Base-by-base conservation (phyloP, 1,140 invertebrate genomes). In the Listronotus oregonensis region DNA sequence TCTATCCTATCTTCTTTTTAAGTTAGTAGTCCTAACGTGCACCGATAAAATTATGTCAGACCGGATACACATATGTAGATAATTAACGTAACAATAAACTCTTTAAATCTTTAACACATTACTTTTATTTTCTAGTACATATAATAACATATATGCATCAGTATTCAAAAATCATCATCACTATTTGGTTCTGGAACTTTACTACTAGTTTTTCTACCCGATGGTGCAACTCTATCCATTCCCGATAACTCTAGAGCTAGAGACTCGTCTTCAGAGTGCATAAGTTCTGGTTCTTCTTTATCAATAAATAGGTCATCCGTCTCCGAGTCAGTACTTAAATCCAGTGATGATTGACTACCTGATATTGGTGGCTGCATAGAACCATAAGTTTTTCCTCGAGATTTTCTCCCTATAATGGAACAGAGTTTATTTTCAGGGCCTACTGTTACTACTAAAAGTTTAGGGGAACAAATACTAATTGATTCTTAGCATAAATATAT, bases 221-320 rank as follows among this genome's bases (percentile, higher is more conserved):
- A 71, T 6, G 75, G 66, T 1, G 69, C 70, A n/a, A 66, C 64
- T 47, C 67, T 67, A 44, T 78, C 75, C 39, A 73, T 63, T 1
- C 54, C 55, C 14, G 73, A 73, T 31, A 78, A 46, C 18, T 77
- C 76, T 34, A 79, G 59, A 5, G 67, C 76, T 21, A 78, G 58
- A n/a, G 76, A 77, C 59, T 79, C 77, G 27, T 78, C 77, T 59
- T 78, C 78, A 5, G 76, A 77, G 15, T 73, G 72, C 60, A 75
- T 72, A 47, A 79, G 64, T 54, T 79, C 78, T 3, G 75, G 73
- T 68, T 79, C 78, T 34, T 78, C 77, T 17, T 73, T 77, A 46
- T 79, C 76, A 11, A 79, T 58, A 46, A 79, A 76, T 21, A 78
- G 55, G 52, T 79, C 77, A 40, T 78, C 76, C 0, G 74, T 69